Base-by-base conservation (phyloP, 2,888 invertebrate genomes). In the Drosophila multiciliata region DNA sequence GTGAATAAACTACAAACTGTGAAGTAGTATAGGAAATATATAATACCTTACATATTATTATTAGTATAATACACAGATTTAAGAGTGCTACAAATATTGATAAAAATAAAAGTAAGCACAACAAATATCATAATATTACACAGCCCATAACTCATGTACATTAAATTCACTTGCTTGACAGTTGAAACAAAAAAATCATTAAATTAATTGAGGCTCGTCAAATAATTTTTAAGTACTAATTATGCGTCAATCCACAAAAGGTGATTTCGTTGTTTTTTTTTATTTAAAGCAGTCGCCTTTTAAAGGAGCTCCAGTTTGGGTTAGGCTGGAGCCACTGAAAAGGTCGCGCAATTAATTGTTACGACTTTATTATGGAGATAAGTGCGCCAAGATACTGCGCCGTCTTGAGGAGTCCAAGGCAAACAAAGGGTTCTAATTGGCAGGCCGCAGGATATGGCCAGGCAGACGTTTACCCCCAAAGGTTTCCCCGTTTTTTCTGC, bases 291-390 rank as follows among this genome's bases (percentile, higher is more conserved):
- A 23, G 33, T 45, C 59, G 17, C 35, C 12, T 9, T 48, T 59
- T 20, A 49, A 48, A 48, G 50, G 49, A 32, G 55, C 75, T 59
- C 50, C 53, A 65, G 49, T 61, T 59, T 64, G 49, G 49, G 50
- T 48, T 72, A 62, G 67, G 40, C 63, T 36, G 23, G 54, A 61
- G 60, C 61, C 60, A 72, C 38, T 61, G 66, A 75, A 85, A 85
- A 82, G 84, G 89, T 84, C 79, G 86, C 91, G 74, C 91, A 90
- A 91, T 92, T 90, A 91, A 92, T 91, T 91, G 83, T 91, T 91
- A 90, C 84, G 91, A 87, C 89, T 91, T 90, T 87, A 89, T 92
- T 91, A 90, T 89, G 91, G 81, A 91, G 90, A 91, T 92, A 91
- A 91, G 87, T 88, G 80, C 75, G 36, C 35, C 60, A 54, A 75